Percentiles rank a stretch among this genome's conserved stretches.
These are phyloP conservation scores for Condylura cristata DNA, from an alignment of 2,113 vertebrate genomes.

Conservation along the genomic window DNA sequence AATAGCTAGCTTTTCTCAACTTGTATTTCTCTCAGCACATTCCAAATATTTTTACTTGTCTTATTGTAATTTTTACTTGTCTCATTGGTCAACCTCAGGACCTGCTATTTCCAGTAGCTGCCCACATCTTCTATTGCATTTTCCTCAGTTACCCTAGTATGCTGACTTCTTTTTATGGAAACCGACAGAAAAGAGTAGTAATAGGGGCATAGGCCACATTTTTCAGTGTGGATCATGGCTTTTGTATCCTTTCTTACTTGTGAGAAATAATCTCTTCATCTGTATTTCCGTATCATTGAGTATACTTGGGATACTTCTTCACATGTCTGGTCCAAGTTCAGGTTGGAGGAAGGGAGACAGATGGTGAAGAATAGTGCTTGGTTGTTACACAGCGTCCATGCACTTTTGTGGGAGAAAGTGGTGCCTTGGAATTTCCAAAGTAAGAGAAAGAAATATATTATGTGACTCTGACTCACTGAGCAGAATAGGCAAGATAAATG, in stretches of 20 bases:
- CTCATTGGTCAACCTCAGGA: not conserved
- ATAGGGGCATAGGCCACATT: not conserved
- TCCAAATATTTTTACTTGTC: not conserved
- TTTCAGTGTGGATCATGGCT: not conserved
- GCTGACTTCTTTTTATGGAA: not conserved
- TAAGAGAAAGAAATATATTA: conserved; percentile 38
- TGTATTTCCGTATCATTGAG: not conserved
- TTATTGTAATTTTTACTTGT: not conserved
- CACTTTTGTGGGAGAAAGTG: not conserved
- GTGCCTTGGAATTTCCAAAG: conserved; percentile 25
- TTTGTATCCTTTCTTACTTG: not conserved
- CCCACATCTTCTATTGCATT: not conserved
- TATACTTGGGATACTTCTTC: not conserved
- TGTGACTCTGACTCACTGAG: conserved; percentile 39
- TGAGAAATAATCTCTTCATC: not conserved
- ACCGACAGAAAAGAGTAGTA: not conserved
- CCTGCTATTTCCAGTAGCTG: not conserved
- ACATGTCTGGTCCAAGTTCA: not conserved
- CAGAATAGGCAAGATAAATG: conserved; percentile 49
- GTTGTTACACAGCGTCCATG: conserved; percentile 1
- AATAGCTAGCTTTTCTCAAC: not conserved
- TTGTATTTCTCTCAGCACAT: not conserved
- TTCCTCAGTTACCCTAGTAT: not conserved
- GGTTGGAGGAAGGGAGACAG: not conserved
- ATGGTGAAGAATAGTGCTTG: not conserved